phyloP scores from a whole-genome alignment of 37 sponge, comb jelly and placozoan genomes.

The Dysidea cf. avara region DNA sequence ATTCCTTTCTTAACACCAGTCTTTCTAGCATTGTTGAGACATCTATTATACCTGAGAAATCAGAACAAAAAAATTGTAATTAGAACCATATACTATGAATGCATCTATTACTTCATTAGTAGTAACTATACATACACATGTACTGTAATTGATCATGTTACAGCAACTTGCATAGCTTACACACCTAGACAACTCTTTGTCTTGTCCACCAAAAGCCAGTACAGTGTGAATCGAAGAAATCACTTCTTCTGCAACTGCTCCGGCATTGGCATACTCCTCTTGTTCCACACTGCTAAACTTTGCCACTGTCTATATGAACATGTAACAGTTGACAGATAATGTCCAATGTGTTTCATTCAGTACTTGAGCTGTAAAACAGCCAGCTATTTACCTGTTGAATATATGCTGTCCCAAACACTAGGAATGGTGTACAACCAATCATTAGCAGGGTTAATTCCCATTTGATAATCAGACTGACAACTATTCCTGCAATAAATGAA shows the following conservation, averaged over 20 bases:
- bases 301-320: constrained; percentile 35
- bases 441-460: constrained; percentile 56
- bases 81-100: not conserved
- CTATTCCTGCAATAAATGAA: constrained; percentile 45
- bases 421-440: constrained; percentile 45
- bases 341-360: too few species aligned
- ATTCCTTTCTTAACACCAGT: constrained; percentile 39
- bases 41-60: constrained; percentile 36
- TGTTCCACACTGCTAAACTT: constrained; percentile 65
- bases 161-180: constrained; percentile 7
- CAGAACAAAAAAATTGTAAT: not conserved
- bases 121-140: constrained; percentile 17
- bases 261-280: constrained; percentile 38
- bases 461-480: constrained; percentile 26
- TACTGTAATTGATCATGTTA: not conserved
- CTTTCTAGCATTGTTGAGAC: constrained; percentile 32
- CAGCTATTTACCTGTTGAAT: constrained; percentile 10
- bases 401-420: constrained; percentile 16
- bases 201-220: constrained; percentile 85
- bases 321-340: constrained; percentile 41
- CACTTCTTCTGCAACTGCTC: constrained; percentile 86
- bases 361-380: too few species aligned
- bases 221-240: constrained; percentile 89
- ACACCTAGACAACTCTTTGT: constrained; percentile 20
- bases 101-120: not conserved